Evolutionary conservation across 2,113 vertebrate species (phyloP).

Genomic region (Entomyzon cyanotis): DNA sequence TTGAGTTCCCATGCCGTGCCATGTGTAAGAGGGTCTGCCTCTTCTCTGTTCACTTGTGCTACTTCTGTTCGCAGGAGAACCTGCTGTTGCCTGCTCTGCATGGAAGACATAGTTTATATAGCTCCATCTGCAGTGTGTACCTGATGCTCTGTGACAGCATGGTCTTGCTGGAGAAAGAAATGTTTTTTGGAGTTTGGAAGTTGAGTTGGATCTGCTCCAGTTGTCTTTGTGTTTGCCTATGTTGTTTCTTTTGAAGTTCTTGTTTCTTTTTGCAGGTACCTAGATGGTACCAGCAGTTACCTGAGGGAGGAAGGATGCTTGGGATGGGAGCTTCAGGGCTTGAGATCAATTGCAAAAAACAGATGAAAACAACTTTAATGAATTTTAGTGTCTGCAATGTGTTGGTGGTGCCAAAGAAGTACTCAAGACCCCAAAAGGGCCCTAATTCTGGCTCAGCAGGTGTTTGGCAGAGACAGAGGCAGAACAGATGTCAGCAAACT

Average conservation of each 20-base stretch:
- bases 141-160: background rate
- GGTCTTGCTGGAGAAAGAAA: background rate
- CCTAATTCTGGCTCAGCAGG: background rate
- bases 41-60: background rate
- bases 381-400: background rate
- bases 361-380: background rate
- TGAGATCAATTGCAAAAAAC: background rate
- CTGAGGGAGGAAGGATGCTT: background rate
- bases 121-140: background rate
- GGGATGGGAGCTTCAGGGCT: background rate
- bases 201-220: background rate
- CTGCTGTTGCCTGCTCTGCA: accelerated
- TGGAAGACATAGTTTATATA: background rate
- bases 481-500: background rate
- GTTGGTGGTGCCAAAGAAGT: background rate
- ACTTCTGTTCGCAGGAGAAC: background rate
- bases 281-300: background rate
- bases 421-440: background rate
- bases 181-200: background rate
- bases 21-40: background rate
- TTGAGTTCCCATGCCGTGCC: background rate
- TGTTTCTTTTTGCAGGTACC: background rate
- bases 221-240: background rate
- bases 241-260: background rate
- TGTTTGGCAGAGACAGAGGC: background rate